phyloP scores from a whole-genome alignment of 2,797 vertebrate species.

The Pseudochirops corinnae region DNA sequence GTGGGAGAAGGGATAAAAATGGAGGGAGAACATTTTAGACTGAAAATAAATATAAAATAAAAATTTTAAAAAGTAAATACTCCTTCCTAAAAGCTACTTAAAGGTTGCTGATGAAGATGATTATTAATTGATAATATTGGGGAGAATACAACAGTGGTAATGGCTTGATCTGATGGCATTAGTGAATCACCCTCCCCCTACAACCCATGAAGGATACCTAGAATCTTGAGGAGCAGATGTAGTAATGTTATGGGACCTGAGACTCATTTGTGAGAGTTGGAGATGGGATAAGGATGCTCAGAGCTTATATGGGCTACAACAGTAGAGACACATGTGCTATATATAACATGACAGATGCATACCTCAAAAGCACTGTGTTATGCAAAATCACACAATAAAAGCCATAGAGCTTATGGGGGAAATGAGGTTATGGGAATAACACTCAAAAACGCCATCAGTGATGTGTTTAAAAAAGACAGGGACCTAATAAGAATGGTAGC shows the following conservation, averaged over 20 bases:
- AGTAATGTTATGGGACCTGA: background rate
- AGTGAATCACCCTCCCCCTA: background rate
- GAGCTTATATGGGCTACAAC: background rate
- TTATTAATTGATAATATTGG: background rate
- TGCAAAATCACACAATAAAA: background rate
- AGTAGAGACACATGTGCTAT: background rate
- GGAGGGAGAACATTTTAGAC: background rate
- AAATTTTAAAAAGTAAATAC: background rate
- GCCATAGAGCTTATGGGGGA: background rate
- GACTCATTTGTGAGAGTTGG: background rate
- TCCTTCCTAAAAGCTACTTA: background rate
- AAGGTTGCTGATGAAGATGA: background rate
- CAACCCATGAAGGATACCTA: background rate
- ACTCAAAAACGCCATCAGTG: background rate
- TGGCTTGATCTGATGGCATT: background rate
- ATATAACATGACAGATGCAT: background rate
- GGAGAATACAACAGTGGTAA: background rate
- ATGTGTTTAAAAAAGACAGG: background rate
- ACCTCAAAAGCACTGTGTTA: background rate
- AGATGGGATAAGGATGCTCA: background rate
- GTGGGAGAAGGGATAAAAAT: background rate
- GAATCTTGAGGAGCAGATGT: background rate
- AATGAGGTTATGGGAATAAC: background rate
- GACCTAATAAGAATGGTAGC: background rate
- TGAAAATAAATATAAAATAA: background rate